A percentile compares a stretch with the other conserved stretches of the same genome.
Conservation (phyloP, 2,888 invertebrate genomes). For the Caenorhabditis becei region DNA sequence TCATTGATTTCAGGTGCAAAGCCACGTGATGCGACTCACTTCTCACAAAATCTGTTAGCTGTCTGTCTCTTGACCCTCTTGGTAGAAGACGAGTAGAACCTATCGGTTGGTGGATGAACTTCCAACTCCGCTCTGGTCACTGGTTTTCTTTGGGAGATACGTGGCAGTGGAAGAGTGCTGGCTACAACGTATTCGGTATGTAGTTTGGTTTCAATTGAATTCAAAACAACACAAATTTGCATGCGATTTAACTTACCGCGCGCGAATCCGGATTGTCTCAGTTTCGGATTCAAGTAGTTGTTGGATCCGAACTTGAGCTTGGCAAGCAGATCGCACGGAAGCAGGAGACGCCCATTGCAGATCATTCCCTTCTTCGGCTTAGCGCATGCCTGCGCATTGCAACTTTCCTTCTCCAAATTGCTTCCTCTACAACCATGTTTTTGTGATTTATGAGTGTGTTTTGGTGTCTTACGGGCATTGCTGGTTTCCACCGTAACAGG, state of each 20-base stretch:
- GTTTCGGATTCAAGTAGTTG: constrained; percentile 63
- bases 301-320: constrained; percentile 77
- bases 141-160: constrained; percentile 56
- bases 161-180: constrained; percentile 59
- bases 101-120: constrained; percentile 59
- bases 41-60: constrained; percentile 58
- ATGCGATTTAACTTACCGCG: constrained; percentile 38
- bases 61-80: constrained; percentile 59
- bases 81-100: constrained; percentile 16
- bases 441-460: not conserved
- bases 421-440: constrained; percentile 67
- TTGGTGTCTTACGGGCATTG: constrained; percentile 70
- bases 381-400: constrained; percentile 74
- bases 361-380: constrained; percentile 65
- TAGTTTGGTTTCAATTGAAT: not conserved
- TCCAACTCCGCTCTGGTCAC: constrained; percentile 38
- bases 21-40: constrained; percentile 21
- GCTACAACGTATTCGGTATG: constrained; percentile 26
- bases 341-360: constrained; percentile 73
- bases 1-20: not conserved
- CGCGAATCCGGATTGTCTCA: constrained; percentile 60
- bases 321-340: constrained; percentile 78
- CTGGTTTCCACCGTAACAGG: constrained; percentile 77
- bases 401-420: constrained; percentile 66
- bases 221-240: constrained; percentile 28